Evolutionary conservation across 2,113 vertebrate genomes (phyloP), one percentile per base, ranked within the genome.

Genomic region (Cromileptes altivelis): DNA sequence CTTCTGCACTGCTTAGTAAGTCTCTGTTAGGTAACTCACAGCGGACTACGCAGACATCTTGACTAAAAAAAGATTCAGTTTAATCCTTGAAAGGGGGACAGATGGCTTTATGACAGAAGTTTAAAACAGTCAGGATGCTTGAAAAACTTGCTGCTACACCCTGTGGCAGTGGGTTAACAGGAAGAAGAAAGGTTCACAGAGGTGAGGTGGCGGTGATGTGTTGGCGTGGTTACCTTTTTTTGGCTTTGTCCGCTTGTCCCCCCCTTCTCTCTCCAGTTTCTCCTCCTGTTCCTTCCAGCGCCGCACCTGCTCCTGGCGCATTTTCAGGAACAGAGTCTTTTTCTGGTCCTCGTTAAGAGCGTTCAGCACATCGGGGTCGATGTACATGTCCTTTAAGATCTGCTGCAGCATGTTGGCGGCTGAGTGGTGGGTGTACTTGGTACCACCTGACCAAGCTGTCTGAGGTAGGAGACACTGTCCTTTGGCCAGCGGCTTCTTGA

Each of bases 361-460:
- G 0, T 95, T 68, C 75, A 96, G 90, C 52, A 96, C 94, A 55
- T 96, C 95, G 0, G 95, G 96, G 67, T 96, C 96, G 23, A 96
- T 94, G 93, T 95, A 96, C 96, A 96, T 96, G 88, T 96, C 95
- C 63, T 95, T 93, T n/a, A 96, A 78, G 60, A 96, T 96, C 92
- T 96, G 96, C 91, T 96, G 95, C 88, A 96, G 90, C 96, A 96
- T 96, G 88, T 64, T 89, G 93, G 75, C 19, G 23, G 62, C 33
- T 21, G 53, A 33, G 7, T 3, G 47, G 33, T 3, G 47, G 70
- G 56, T 17, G 33, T 37, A 68, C 42, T 60, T 57, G 57, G 70
- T 56, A 57, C 71, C 49, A 60, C 67, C 52, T 18, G 64, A 57
- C 53, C 18, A 50, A 72, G 65, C 11, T 4, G 30, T 50, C 11